phyloP scores from a whole-genome alignment of 2,113 vertebrate genomes.

The Hippocampus barbouri region DNA sequence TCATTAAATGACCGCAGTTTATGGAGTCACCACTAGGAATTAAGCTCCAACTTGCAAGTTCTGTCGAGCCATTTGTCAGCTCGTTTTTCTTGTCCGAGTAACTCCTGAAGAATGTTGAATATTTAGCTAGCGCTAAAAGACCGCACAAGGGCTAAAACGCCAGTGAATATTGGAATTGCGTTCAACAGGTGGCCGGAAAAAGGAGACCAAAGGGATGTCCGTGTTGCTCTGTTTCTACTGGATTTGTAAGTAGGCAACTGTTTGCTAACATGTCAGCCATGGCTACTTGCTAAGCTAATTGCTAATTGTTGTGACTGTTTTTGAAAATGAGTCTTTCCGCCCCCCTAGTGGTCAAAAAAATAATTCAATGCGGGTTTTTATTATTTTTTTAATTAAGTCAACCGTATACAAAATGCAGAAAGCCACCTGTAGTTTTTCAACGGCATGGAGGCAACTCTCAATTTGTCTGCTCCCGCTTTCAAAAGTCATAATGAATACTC shows the following conservation, averaged over 20 bases:
- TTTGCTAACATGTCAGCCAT: slow-evolving; percentile 68
- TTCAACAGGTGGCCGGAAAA: slow-evolving; percentile 73
- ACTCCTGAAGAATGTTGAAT: background rate
- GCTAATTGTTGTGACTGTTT: slow-evolving; percentile 62
- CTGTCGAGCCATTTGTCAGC: slow-evolving; percentile 14
- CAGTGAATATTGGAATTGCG: slow-evolving; percentile 71
- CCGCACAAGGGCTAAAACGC: slow-evolving; percentile 46
- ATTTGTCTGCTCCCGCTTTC: slow-evolving; percentile 67
- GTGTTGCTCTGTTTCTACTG: slow-evolving; percentile 73
- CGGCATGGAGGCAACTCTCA: slow-evolving; percentile 69
- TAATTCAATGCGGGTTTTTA: background rate
- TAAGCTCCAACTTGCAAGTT: slow-evolving; percentile 16
- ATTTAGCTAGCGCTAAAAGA: slow-evolving; percentile 8
- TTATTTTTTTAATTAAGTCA: background rate
- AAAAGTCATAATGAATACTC: slow-evolving; percentile 43
- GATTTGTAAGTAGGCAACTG: slow-evolving; percentile 72
- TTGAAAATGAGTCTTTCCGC: slow-evolving; percentile 61
- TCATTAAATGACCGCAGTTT: slow-evolving; percentile 19
- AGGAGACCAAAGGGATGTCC: slow-evolving; percentile 70
- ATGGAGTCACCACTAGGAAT: slow-evolving; percentile 29
- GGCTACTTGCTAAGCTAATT: slow-evolving; percentile 61
- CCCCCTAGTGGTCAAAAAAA: slow-evolving; percentile 66
- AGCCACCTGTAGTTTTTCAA: slow-evolving; percentile 58
- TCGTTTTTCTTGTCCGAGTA: slow-evolving; percentile 9
- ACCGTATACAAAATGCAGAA: slow-evolving; percentile 28